A percentile compares a stretch with the other conserved stretches of the same genome.
Conservation (phyloP, 2,113 vertebrate species). For the Tor tambroides region DNA sequence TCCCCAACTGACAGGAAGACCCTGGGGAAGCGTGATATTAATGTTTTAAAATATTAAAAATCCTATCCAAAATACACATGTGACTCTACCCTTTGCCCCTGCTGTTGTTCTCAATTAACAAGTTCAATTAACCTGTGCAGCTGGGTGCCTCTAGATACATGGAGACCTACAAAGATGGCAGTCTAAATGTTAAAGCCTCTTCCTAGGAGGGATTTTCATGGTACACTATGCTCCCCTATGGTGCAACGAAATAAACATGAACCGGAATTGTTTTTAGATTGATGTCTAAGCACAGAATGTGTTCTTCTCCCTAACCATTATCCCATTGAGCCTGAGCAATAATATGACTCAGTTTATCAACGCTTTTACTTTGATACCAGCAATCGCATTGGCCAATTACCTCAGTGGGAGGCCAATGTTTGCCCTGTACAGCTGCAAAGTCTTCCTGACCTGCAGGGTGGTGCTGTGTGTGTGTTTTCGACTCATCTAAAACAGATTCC, state of each 20-base stretch:
- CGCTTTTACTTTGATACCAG: background rate
- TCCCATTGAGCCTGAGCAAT: conserved; percentile 41
- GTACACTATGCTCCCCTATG: background rate
- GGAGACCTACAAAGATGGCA: conserved; percentile 12
- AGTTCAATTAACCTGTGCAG: conserved; percentile 80
- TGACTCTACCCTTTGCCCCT: conserved; percentile 67
- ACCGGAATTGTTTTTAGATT: background rate
- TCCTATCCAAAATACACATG: conserved; percentile 74
- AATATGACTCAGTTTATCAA: conserved; percentile 51
- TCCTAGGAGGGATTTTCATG: background rate
- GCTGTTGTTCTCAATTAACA: conserved; percentile 72
- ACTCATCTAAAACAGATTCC: background rate
- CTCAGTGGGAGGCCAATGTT: conserved; percentile 66
- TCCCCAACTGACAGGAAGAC: conserved; percentile 46
- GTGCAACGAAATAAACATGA: conserved; percentile 14
- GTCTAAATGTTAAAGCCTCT: background rate
- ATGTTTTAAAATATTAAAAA: conserved; percentile 78
- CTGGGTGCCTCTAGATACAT: conserved; percentile 54
- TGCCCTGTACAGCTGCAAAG: conserved; percentile 54
- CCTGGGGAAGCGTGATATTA: conserved; percentile 72
- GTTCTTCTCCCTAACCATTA: conserved; percentile 2
- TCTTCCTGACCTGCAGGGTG: conserved; percentile 51
- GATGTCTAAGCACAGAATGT: background rate
- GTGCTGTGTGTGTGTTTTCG: conserved; percentile 56
- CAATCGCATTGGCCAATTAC: conserved; percentile 58